Percentiles rank a stretch among this genome's conserved stretches.
phyloP scores from a whole-genome alignment of 92 coral and sea anemone species.

The Micromussa lordhowensis region DNA sequence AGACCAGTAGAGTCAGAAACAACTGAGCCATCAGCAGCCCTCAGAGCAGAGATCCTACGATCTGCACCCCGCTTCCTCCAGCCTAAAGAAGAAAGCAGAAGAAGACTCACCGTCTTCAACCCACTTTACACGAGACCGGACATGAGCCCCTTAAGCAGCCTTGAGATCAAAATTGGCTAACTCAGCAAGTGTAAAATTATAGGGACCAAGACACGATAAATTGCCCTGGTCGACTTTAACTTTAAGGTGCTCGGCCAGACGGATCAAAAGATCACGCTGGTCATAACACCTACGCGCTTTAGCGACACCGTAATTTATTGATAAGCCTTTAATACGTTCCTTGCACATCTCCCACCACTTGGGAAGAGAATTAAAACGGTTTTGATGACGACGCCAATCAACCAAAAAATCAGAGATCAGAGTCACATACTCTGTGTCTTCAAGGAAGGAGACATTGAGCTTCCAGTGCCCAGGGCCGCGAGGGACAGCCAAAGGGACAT shows the following conservation, averaged over 20 bases:
- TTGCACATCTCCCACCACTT: constrained; percentile 20
- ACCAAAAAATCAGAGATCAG: background rate
- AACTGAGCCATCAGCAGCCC: background rate
- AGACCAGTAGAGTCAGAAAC: background rate
- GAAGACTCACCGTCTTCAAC: constrained; percentile 22
- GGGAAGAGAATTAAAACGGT: background rate
- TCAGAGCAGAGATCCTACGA: background rate
- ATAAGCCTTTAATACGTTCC: background rate
- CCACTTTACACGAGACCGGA: background rate
- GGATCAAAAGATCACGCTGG: background rate
- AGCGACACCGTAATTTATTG: background rate
- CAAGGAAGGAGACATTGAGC: background rate
- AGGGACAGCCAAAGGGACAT: background rate
- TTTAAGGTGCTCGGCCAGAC: background rate
- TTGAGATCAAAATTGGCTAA: background rate
- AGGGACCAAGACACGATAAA: background rate
- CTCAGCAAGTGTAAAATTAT: background rate
- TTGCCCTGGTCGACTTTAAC: background rate
- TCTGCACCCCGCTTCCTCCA: background rate
- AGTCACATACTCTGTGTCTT: background rate
- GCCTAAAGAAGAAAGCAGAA: background rate
- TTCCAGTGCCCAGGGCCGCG: background rate
- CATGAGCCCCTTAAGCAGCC: background rate
- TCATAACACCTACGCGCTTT: no score
- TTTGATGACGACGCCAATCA: no score